Evolutionary conservation across 2,797 vertebrate species (phyloP), one percentile per base, ranked within the genome.

Genomic region (Gallinago solitaria): DNA sequence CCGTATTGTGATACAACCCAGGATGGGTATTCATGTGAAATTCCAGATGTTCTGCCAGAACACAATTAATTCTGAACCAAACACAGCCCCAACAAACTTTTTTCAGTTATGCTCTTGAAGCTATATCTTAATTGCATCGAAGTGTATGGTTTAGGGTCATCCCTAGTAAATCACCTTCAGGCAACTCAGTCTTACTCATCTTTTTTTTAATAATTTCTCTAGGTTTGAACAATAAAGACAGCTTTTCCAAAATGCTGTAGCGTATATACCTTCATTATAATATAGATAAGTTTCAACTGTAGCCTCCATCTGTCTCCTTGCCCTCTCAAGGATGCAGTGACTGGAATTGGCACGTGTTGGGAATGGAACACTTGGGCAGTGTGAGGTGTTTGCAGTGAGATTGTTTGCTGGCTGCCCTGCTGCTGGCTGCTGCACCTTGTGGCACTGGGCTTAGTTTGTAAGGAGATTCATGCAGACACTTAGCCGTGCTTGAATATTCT

Each of bases 231-330:
- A 81, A 12, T 11, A 45, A 35, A 74, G 16, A 27, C 11, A 32
- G 27, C 27, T 59, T 45, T 48, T 37, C 33, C 27, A 41, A 71
- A 48, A 68, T 48, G 43, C 27, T 60, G 16, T 30, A 9, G 8
- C 33, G 7, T 16, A 3, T 57, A 8, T 10, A 16, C 24, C n/a
- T 74, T 47, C 15, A 7, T 25, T 69, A 10, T 20, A 69, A 16
- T 32, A 7, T 1, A 33, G 24, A 4, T 45, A 24, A 67, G 7
- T 4, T n/a, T 67, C 27, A 68, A 0, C 16, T 50, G 0, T 27
- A 24, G 64, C 41, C 23, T 70, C 9, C 33, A 6, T 47, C 28
- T 80, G 45, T 57, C 32, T 39, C 74, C 13, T 12, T 77, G 11
- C 12, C 12, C 23, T 11, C 25, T 51, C 13, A 41, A 76, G 41